Percentiles rank a stretch among this genome's conserved stretches.
Evolutionary conservation across 2,113 vertebrate genomes (phyloP).

Genomic region (Siniperca knerii): DNA sequence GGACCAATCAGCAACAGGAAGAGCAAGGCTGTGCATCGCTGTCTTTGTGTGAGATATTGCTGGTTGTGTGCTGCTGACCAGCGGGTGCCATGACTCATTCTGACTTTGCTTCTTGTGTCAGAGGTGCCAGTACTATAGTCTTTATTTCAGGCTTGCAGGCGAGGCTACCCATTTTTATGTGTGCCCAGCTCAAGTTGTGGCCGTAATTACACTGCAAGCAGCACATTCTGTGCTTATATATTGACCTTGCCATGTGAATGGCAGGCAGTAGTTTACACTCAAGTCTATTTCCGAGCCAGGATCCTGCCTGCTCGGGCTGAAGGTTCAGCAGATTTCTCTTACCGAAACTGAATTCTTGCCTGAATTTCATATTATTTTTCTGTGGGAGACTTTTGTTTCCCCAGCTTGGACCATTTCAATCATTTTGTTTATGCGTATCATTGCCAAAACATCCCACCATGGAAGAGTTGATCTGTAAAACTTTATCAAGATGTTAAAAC

Average conservation of each 20-base stretch:
- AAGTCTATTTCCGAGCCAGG: slow-evolving; percentile 62
- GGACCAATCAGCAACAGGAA: slow-evolving; percentile 62
- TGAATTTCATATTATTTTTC: slow-evolving; percentile 14
- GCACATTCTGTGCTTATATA: slow-evolving; percentile 73
- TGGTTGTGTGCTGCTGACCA: slow-evolving; percentile 28
- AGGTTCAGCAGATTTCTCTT: slow-evolving; percentile 10
- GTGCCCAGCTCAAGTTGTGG: slow-evolving; percentile 8
- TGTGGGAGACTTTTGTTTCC: background rate
- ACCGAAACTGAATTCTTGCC: slow-evolving; percentile 2
- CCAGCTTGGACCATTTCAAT: background rate
- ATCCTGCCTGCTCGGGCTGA: slow-evolving; percentile 15
- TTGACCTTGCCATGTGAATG: slow-evolving; percentile 56
- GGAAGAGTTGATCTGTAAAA: background rate
- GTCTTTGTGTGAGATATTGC: slow-evolving; percentile 52
- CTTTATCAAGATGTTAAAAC: background rate
- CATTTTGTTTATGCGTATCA: background rate
- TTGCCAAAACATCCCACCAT: background rate
- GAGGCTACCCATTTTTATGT: slow-evolving; percentile 5
- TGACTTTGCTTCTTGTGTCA: slow-evolving; percentile 39
- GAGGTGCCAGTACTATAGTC: background rate
- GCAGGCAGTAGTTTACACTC: slow-evolving; percentile 55
- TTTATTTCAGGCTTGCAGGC: slow-evolving; percentile 9
- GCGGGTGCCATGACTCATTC: slow-evolving; percentile 48
- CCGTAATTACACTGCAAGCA: slow-evolving; percentile 21
- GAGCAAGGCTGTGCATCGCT: slow-evolving; percentile 23